Evolutionary conservation across 2,888 invertebrate genomes (phyloP).

Genomic region (Megaustenia siamemsis): DNA sequence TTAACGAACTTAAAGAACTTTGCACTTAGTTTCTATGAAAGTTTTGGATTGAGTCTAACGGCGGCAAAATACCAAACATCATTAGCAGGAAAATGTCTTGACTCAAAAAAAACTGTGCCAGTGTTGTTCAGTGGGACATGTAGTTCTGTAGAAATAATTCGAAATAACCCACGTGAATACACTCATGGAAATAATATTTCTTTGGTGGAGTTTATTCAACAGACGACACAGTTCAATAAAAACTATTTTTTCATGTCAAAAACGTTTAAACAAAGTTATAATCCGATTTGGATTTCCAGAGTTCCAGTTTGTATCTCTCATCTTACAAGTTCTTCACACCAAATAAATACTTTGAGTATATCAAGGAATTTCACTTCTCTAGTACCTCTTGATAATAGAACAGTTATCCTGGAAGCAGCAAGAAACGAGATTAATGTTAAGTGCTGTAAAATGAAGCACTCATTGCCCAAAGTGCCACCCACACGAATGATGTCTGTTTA

Average conservation of each 20-base stretch:
- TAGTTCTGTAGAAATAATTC: background rate
- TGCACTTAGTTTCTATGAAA: background rate
- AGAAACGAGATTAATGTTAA: background rate
- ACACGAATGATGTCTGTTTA: conserved; percentile 46
- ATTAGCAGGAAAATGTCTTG: background rate
- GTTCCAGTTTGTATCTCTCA: background rate
- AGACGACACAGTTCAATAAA: background rate
- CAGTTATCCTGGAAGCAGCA: background rate
- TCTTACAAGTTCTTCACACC: background rate
- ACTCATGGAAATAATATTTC: background rate
- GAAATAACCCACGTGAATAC: background rate
- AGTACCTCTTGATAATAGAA: background rate
- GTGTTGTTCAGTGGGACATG: background rate
- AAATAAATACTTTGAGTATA: background rate
- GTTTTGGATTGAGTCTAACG: background rate
- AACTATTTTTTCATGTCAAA: background rate
- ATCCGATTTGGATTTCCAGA: background rate
- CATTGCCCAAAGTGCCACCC: conserved; percentile 47
- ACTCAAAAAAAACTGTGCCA: background rate
- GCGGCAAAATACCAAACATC: background rate
- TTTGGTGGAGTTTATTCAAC: background rate
- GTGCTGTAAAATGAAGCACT: conserved; percentile 39
- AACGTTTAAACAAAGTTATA: background rate
- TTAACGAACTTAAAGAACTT: background rate
- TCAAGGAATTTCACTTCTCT: conserved; percentile 2